Percentiles rank a stretch among this genome's conserved stretches.
Conservation (phyloP, 2,113 vertebrate species). For the Ammospiza caudacuta region DNA sequence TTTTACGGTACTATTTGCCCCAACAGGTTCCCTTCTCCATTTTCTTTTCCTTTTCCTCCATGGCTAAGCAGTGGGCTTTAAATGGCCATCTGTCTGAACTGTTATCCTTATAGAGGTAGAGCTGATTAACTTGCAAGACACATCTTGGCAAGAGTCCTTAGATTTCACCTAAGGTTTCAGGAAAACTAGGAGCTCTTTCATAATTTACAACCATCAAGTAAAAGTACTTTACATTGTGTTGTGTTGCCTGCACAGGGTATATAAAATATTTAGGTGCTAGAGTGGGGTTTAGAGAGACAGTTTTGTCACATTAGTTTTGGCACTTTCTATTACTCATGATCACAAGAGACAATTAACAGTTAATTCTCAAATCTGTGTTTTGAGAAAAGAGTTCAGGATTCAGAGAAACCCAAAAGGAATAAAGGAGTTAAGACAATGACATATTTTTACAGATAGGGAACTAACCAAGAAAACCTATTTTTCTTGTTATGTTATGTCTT, state of each 20-base stretch:
- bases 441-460: neutral
- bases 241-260: slow-evolving; percentile 18
- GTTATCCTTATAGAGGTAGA: slow-evolving; percentile 6
- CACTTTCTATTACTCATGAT: neutral
- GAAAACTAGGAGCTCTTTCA: slow-evolving; percentile 66
- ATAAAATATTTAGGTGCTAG: slow-evolving; percentile 73
- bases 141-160: slow-evolving; percentile 60
- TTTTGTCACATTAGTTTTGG: slow-evolving; percentile 54
- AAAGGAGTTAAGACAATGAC: neutral
- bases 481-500: neutral
- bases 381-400: neutral
- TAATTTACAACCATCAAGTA: slow-evolving; percentile 71
- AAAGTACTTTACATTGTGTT: slow-evolving; percentile 64
- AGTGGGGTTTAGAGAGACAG: neutral
- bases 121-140: slow-evolving; percentile 71
- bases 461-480: neutral
- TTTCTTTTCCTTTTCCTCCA: neutral
- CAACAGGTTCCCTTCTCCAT: neutral
- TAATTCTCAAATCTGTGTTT: neutral
- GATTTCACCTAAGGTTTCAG: slow-evolving; percentile 61
- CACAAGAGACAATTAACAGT: neutral
- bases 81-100: slow-evolving; percentile 64
- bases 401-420: neutral
- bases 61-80: slow-evolving; percentile 53
- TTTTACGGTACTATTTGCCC: neutral